A percentile compares a stretch with the other conserved stretches of the same genome.
Conservation (phyloP, 1,140 invertebrate species). For the Phthorimaea operculella region DNA sequence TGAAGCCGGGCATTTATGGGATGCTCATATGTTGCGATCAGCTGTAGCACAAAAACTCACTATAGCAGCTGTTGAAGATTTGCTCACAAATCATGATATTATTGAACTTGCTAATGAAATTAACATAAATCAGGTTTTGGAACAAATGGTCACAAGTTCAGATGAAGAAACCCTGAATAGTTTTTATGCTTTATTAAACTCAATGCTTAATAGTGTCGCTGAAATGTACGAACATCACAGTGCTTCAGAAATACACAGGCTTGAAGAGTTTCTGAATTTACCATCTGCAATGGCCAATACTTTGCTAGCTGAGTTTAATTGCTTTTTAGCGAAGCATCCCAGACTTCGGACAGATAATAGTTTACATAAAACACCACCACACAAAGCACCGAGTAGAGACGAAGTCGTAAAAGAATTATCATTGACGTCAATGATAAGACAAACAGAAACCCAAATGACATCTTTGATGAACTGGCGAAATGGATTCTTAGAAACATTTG, state of each 20-base stretch:
- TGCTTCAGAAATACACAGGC: conserved; percentile 30
- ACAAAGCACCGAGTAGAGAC: background rate
- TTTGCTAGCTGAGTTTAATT: conserved; percentile 39
- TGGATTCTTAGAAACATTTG: conserved; percentile 45
- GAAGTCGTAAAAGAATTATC: background rate
- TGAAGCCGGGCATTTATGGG: conserved; percentile 38
- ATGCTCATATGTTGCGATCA: conserved; percentile 38
- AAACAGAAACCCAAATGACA: conserved; percentile 39
- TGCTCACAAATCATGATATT: conserved; percentile 37
- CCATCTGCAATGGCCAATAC: conserved; percentile 23
- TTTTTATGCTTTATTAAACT: conserved; percentile 24
- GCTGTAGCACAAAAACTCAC: conserved; percentile 43
- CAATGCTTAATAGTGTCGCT: conserved; percentile 25
- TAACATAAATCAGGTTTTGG: conserved; percentile 37
- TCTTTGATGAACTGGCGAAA: conserved; percentile 44
- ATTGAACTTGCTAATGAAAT: conserved; percentile 44
- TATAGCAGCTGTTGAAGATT: conserved; percentile 42
- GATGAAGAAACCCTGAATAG: conserved; percentile 41
- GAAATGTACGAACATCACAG: conserved; percentile 36
- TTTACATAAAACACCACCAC: no score
- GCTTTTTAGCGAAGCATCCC: conserved; percentile 41
- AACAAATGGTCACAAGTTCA: conserved; percentile 31
- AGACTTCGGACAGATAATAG: conserved; percentile 8
- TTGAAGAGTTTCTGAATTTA: conserved; percentile 43
- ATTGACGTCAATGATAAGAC: background rate